Evolutionary conservation across 2,797 vertebrate species (phyloP), one percentile per base, ranked within the genome.

Genomic region (Cyprinella venusta): DNA sequence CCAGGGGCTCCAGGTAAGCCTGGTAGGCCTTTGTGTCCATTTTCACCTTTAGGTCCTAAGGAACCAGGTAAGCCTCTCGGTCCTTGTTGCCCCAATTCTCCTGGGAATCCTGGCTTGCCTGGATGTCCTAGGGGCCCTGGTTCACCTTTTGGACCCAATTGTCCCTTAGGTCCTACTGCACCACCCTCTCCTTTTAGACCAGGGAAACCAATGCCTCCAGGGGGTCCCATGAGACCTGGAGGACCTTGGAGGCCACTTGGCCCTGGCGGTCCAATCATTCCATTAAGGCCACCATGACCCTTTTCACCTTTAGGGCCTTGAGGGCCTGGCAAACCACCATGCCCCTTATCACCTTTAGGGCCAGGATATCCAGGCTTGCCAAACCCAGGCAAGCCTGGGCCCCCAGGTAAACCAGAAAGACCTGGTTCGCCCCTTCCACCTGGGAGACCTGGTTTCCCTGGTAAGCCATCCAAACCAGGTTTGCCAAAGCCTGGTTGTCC

Each of bases 311-410:
- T 97, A 0, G 90, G 93, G 10, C 98, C 98, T 77, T 95, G 89
- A 74, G 91, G 90, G 1, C 98, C 98, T 0, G 95, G 95, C 85
- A 95, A 84, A 24, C 98, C 98, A 12, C 87, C 93, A 36, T 96
- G 82, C 0, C 98, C 98, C 36, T 95, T 96, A 76, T 98, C 96
- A 59, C 98, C 98, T 88, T 97, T 98, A 54, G 93, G 94, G 45
- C 98, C 98, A 0, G 96, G 96, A 84, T 96, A 97, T 30, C 98
- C 98, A 2, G 96, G 95, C 89, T 98, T 99, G 16, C 97, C 97
- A 1, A 97, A 93, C 1, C 98, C 98, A 0, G 96, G 96, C 54
- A 96, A 86, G 0, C 98, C 98, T 0, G 97, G 96, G 19, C 94
- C 93, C 2, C 98, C 98, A 0, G 96, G 97, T 82, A 98, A 91